A percentile compares a stretch with the other conserved stretches of the same genome.
Evolutionary conservation across 37 sponge, comb jelly and placozoan species (phyloP).

Genomic region (Crambe crambe): DNA sequence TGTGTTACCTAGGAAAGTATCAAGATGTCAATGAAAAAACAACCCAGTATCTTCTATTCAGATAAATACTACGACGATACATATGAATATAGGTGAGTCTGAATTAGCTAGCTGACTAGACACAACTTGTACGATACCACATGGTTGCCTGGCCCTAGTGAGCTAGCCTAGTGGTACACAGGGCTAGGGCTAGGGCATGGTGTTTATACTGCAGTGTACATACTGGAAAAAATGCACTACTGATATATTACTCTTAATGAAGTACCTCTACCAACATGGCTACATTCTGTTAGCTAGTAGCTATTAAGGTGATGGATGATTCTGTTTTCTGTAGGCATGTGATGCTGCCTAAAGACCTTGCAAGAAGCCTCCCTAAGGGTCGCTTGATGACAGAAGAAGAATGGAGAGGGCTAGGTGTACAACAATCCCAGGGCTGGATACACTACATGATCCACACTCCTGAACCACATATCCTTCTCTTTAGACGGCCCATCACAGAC

Average conservation of each 20-base stretch:
- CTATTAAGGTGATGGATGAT: too few species aligned
- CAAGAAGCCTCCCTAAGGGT: constrained; percentile 76
- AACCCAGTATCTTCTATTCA: constrained; percentile 84
- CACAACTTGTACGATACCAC: background rate
- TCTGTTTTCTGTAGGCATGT: constrained; percentile 82
- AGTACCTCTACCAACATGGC: too few species aligned
- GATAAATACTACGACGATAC: constrained; percentile 90
- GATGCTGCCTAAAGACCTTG: constrained; percentile 91
- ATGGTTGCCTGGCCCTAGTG: constrained; percentile 7
- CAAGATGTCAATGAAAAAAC: background rate
- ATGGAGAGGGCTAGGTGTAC: constrained; percentile 92
- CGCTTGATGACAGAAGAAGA: constrained; percentile 86
- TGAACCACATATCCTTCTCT: constrained; percentile 94
- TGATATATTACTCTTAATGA: too few species aligned
- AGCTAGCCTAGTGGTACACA: background rate
- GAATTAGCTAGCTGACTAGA: background rate
- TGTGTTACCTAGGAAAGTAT: too few species aligned
- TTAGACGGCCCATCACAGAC: constrained; percentile 86
- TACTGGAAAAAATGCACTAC: too few species aligned
- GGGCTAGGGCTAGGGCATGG: too few species aligned
- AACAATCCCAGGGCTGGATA: constrained; percentile 94
- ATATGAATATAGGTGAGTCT: constrained; percentile 92
- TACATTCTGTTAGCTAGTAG: too few species aligned
- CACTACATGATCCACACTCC: constrained; percentile 95
- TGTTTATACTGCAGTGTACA: too few species aligned